Evolutionary conservation across 1,140 invertebrate genomes (phyloP), one percentile per base, ranked within the genome.

Genomic region (Zaprionus gabonicus): DNA sequence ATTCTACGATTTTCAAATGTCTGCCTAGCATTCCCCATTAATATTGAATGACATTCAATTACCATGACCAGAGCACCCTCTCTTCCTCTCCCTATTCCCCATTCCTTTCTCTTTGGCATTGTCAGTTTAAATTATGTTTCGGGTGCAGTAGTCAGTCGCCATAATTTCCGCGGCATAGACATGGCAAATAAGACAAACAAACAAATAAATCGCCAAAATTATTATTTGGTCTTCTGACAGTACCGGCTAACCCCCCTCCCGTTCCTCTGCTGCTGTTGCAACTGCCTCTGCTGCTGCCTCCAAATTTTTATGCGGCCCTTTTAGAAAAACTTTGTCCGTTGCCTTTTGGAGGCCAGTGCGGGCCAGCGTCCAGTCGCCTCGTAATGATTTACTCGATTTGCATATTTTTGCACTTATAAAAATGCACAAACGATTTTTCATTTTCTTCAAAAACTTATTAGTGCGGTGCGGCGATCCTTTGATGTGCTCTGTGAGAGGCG

Each of bases 391-490:
- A 91, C 85, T 85, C 73, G 72, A 90, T 90, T 90, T 90, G 85
- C 85, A 90, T 90, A 90, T 90, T 90, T 90, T 90, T 91, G 85
- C 86, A 85, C 85, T 90, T 90, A 91, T 85, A 90, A 90, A 90
- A 90, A 90, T 90, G 86, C 85, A 90, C 86, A 90, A 90, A 90
- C 85, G 85, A 90, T 90, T 90, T 90, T 90, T 90, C 85, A 90
- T 90, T 90, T 86, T 88, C 84, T 88, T 88, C 55, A 77, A 90
- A 84, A 90, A 90, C 79, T 90, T 90, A 90, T 90, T 90, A 90
- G 85, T 90, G 85, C 71, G 80, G 51, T 65, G 67, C 66, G 70
- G 77, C 82, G 71, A 76, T 53, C 71, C 82, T 83, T 84, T 85
- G 81, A 74, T 73, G 64, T 66, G 53, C 20, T 28, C 2, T 62